Evolutionary conservation across 2,888 invertebrate species (phyloP), one percentile per base, ranked within the genome.

Genomic region (Dolichomitus sp.): DNA sequence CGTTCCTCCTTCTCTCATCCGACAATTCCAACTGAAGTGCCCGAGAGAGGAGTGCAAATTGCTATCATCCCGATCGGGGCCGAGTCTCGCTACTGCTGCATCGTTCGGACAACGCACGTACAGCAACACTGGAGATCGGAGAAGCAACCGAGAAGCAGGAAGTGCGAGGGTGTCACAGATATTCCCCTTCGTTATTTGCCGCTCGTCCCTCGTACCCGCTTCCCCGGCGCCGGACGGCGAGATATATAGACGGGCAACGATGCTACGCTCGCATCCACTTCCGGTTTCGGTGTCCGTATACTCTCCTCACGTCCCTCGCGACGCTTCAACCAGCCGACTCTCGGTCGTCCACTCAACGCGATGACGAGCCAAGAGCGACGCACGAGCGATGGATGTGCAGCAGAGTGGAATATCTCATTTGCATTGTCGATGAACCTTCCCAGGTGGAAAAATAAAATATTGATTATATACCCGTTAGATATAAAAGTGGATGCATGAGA

Each of bases 51-150:
- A 85, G 86, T 84, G 87, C 86, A 88, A 89, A 89, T 89, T 89
- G 88, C 88, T 84, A 87, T 88, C 86, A 87, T 87, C 87, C 84
- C 87, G 85, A 89, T 84, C 84, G 72, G 52, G 63, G 52, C 70
- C 65, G 37, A 50, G 75, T 75, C 75, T 6, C 7, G 1, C 37
- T 9, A 9, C 37, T 33, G 6, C 33, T 66, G 59, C 63, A 37
- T 69, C 48, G 37, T 40, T 50, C 12, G 72, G 70, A 75, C 59
- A 61, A 54, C 78, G 73, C 63, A 45, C 61, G 61, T 52, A 40
- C 27, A 80, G 80, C 80, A 12, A 14, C 66, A 57, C 59, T 61
- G 78, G 76, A 68, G 76, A 77, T 79, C 57, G 80, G n/a, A 30
- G 40, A 45, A 65, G 40, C 37, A 57, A n/a, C 42, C 37, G 59